Evolutionary conservation across 1,140 invertebrate genomes (phyloP).

Genomic region (Drosophila elegans): DNA sequence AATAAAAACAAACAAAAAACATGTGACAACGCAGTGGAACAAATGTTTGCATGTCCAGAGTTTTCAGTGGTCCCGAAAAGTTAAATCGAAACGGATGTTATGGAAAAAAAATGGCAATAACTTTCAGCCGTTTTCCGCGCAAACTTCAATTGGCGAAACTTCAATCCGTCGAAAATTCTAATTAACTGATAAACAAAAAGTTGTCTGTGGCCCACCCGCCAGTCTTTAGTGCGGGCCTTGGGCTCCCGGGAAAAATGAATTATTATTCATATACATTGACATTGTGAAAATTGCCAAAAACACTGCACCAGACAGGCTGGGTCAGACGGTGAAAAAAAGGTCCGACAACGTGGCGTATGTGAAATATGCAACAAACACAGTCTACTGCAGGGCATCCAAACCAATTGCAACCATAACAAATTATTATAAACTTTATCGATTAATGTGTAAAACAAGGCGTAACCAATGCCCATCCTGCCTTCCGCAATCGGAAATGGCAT

Average conservation of each 20-base stretch:
- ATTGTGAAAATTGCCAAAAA: constrained; percentile 47
- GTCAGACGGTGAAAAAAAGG: constrained; percentile 47
- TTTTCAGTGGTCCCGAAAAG: constrained; percentile 41
- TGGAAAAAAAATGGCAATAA: constrained; percentile 51
- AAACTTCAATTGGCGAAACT: constrained; percentile 54
- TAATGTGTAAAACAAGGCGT: constrained; percentile 59
- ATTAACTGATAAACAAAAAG: constrained; percentile 78
- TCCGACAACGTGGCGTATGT: constrained; percentile 53
- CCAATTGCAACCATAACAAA: constrained; percentile 61
- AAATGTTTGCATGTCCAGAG: constrained; percentile 61
- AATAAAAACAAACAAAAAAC: constrained; percentile 7
- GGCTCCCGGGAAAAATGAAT: constrained; percentile 40
- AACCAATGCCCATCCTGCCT: background rate
- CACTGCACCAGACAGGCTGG: constrained; percentile 34
- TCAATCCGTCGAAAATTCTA: constrained; percentile 63
- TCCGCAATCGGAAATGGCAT: constrained; percentile 11
- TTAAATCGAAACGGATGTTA: constrained; percentile 76
- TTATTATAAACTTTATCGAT: constrained; percentile 81
- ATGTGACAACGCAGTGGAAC: constrained; percentile 32
- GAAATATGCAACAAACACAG: constrained; percentile 28
- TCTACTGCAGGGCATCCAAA: background rate
- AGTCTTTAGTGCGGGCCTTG: constrained; percentile 1
- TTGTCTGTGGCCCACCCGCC: constrained; percentile 26
- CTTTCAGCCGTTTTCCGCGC: constrained; percentile 64
- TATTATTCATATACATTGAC: constrained; percentile 64